A percentile compares a stretch with the other conserved stretches of the same genome.
phyloP scores from a whole-genome alignment of 1,140 invertebrate species.

The Kradibia gibbosae region DNA sequence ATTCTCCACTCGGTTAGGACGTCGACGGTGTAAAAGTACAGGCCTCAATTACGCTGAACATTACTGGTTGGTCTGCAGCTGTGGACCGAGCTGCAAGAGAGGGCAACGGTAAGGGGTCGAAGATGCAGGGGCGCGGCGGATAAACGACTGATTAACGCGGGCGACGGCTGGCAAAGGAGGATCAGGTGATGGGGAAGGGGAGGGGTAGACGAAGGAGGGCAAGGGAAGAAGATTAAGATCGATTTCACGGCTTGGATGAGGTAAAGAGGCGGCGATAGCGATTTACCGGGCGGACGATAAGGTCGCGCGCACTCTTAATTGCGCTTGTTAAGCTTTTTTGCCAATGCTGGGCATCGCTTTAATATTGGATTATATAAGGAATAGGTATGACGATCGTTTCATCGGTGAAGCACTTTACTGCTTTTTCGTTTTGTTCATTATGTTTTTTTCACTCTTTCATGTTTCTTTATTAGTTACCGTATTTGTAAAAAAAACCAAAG shows the following conservation, averaged over 20 bases:
- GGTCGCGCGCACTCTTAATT: slow-evolving; percentile 28
- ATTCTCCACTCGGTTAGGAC: no score
- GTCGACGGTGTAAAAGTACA: no score
- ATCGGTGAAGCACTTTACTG: background rate
- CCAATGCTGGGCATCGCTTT: background rate
- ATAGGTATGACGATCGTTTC: background rate
- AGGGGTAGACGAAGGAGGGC: no score
- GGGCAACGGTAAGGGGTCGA: background rate
- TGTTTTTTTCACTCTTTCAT: background rate
- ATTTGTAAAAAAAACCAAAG: background rate
- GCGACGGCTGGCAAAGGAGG: no score
- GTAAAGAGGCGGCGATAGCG: slow-evolving; percentile 31
- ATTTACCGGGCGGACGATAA: slow-evolving; percentile 36
- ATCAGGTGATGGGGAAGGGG: no score
- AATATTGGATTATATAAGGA: background rate
- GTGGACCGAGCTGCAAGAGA: background rate
- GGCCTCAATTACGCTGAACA: no score
- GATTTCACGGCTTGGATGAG: slow-evolving; percentile 28
- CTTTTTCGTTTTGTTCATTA: background rate
- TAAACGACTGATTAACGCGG: slow-evolving; percentile 29
- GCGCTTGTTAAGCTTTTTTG: slow-evolving; percentile 19
- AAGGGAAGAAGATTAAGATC: background rate
- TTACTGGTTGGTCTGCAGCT: no score
- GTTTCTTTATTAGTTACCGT: background rate
- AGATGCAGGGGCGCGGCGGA: background rate